phyloP scores from a whole-genome alignment of 2,113 vertebrate genomes.

The Rhipidura dahli region DNA sequence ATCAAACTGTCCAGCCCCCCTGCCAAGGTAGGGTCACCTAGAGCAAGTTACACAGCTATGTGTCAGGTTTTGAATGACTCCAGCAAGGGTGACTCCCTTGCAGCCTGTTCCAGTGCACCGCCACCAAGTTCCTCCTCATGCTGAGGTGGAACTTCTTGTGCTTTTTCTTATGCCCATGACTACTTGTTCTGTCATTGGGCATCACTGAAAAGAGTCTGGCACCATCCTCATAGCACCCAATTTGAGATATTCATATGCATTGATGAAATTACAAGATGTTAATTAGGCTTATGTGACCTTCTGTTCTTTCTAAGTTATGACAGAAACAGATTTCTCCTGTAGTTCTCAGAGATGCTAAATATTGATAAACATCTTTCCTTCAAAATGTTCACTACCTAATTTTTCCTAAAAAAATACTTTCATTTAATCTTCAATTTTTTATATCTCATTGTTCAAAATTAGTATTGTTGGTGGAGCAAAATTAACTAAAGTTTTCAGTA shows the following conservation, averaged over 20 bases:
- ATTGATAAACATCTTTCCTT: neutral
- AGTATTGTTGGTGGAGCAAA: neutral
- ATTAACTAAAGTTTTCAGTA: neutral
- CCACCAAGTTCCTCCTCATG: neutral
- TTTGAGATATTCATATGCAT: neutral
- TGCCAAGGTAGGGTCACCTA: no score
- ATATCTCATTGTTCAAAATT: neutral
- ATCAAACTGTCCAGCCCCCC: neutral
- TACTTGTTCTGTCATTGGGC: neutral
- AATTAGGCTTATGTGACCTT: neutral
- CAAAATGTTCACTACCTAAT: neutral
- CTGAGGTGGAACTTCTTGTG: neutral
- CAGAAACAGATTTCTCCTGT: neutral
- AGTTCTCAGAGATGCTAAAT: neutral
- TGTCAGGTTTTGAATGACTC: neutral
- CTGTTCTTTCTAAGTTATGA: neutral
- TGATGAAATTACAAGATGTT: neutral
- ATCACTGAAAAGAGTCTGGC: neutral
- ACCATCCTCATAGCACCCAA: neutral
- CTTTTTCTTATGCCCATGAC: neutral
- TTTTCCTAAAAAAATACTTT: neutral
- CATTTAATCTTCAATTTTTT: neutral
- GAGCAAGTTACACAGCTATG: accelerated
- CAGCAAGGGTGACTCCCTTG: neutral
- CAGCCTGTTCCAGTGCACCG: neutral